A percentile compares a stretch with the other conserved stretches of the same genome.
Evolutionary conservation across 2,113 vertebrate species (phyloP).

Genomic region (Dicrurus megarhynchus): DNA sequence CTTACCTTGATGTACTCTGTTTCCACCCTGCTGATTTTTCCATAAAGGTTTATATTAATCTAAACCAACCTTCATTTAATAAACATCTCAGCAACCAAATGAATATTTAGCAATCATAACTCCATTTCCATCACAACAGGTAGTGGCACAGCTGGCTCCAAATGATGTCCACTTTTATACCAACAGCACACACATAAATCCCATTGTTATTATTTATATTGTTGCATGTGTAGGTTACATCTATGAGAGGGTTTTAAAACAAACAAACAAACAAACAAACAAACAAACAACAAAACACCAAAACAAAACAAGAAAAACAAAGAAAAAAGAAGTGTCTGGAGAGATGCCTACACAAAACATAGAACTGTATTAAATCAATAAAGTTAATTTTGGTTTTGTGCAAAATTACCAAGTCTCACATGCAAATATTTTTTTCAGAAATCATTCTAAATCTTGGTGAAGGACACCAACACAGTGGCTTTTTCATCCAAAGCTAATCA

Average conservation of each 20-base stretch:
- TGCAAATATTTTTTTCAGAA: background rate
- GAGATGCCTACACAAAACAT: background rate
- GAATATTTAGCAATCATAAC: background rate
- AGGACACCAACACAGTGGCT: fast-evolving
- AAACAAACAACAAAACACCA: background rate
- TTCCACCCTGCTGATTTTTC: constrained; percentile 2
- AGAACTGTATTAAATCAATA: background rate
- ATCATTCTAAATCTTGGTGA: background rate
- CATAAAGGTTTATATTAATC: background rate
- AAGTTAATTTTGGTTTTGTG: background rate
- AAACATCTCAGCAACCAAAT: background rate
- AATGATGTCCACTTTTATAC: background rate
- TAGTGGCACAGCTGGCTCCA: background rate
- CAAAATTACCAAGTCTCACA: background rate
- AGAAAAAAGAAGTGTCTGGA: fast-evolving
- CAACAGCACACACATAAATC: background rate
- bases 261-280: no score
- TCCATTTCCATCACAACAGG: constrained; percentile 3
- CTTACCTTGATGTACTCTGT: background rate
- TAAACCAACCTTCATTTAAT: background rate
- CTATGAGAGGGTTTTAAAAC: background rate
- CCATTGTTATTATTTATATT: background rate
- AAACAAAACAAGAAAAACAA: no score
- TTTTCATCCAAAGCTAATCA: background rate
- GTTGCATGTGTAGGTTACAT: background rate